These are phyloP conservation scores for Chaetura pelagica DNA, from an alignment of 2,113 vertebrate genomes.

Conservation along the genomic window DNA sequence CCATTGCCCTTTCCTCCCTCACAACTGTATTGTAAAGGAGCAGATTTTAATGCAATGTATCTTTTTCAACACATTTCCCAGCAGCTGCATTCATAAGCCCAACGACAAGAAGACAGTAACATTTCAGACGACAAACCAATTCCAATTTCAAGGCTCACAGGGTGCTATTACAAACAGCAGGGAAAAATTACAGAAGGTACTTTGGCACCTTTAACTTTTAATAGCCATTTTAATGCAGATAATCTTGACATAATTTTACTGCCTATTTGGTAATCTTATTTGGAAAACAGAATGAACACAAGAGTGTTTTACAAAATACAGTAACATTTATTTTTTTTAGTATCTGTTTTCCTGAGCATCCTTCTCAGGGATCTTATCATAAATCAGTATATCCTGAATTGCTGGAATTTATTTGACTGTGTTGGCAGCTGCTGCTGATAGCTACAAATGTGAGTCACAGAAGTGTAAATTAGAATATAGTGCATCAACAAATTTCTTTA, in stretches of 20 bases:
- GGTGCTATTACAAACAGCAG: slow-evolving; percentile 60
- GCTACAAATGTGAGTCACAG: slow-evolving; percentile 53
- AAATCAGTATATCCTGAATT: slow-evolving; percentile 41
- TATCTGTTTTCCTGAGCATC: slow-evolving; percentile 36
- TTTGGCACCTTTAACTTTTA: slow-evolving; percentile 56
- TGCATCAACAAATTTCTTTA: slow-evolving; percentile 46
- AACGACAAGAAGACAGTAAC: background rate
- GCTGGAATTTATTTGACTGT: slow-evolving; percentile 51
- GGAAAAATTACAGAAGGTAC: slow-evolving; percentile 37
- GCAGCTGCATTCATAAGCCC: background rate
- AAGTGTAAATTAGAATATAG: slow-evolving; percentile 62
- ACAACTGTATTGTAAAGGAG: background rate
- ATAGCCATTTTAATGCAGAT: slow-evolving; percentile 58
- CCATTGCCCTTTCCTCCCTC: background rate
- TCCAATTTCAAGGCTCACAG: slow-evolving; percentile 69
- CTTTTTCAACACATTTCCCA: background rate
- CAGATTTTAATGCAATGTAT: background rate
- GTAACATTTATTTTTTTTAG: background rate
- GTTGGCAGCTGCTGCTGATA: slow-evolving; percentile 55
- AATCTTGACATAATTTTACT: slow-evolving; percentile 54
- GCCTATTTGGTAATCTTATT: slow-evolving; percentile 51
- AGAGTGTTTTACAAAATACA: slow-evolving; percentile 16
- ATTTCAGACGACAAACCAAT: slow-evolving; percentile 36
- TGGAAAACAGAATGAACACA: background rate
- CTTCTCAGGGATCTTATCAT: slow-evolving; percentile 58